These are phyloP conservation scores for Cremastinae sp. DNA, from an alignment of 2,888 invertebrate genomes.

Conservation along the genomic window DNA sequence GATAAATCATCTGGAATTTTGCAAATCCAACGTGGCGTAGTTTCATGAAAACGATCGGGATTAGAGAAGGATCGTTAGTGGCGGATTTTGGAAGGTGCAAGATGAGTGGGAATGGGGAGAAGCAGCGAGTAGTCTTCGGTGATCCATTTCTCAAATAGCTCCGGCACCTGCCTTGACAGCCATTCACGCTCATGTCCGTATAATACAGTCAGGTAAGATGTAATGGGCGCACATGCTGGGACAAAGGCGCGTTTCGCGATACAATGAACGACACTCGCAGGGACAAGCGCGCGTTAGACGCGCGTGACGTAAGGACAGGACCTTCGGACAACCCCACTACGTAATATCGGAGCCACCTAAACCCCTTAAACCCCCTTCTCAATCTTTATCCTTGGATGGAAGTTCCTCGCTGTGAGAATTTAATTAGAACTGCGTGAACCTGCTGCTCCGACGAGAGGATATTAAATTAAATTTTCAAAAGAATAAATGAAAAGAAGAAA, in stretches of 20 bases:
- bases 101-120: constrained; percentile 53
- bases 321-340: constrained; percentile 54
- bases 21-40: too few species aligned
- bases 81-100: constrained; percentile 34
- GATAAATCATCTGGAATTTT: too few species aligned
- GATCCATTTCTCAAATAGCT: constrained; percentile 76
- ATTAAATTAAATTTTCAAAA: too few species aligned
- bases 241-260: constrained; percentile 70
- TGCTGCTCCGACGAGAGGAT: too few species aligned
- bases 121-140: constrained; percentile 63
- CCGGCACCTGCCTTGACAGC: constrained; percentile 73
- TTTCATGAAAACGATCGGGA: too few species aligned
- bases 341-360: constrained; percentile 36
- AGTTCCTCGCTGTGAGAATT: neutral
- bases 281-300: constrained; percentile 65
- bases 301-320: constrained; percentile 50
- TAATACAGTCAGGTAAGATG: neutral
- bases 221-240: constrained; percentile 53
- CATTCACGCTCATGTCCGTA: constrained; percentile 69
- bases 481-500: too few species aligned
- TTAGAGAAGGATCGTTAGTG: constrained; percentile 15
- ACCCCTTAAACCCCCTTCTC: constrained; percentile 20
- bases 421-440: too few species aligned
- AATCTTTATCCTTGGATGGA: too few species aligned
- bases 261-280: constrained; percentile 71